Percentiles rank a stretch among this genome's conserved stretches.
Evolutionary conservation across 2,113 vertebrate species (phyloP).

Genomic region (Esox niger): DNA sequence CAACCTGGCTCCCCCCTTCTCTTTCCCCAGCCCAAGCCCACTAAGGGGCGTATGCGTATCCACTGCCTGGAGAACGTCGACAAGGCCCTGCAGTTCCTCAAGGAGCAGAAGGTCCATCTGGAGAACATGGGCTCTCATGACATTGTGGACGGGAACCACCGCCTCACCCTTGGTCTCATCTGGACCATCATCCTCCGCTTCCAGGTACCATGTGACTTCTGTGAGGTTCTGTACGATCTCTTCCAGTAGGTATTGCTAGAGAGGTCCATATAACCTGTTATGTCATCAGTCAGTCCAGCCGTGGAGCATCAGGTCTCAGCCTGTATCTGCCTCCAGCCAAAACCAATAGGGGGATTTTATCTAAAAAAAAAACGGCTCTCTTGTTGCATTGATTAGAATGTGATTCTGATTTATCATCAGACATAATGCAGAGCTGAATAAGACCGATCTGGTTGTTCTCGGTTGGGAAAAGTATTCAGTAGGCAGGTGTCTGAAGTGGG

Average conservation of each 20-base stretch:
- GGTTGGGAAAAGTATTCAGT: not conserved
- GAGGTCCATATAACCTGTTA: not conserved
- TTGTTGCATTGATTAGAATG: not conserved
- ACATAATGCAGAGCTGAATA: not conserved
- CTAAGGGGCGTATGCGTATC: constrained; percentile 92
- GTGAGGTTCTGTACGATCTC: not conserved
- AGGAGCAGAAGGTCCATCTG: constrained; percentile 90
- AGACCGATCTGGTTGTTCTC: no score
- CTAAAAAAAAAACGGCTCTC: not conserved
- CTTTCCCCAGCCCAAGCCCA: constrained; percentile 82
- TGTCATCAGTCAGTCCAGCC: not conserved
- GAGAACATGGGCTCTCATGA: constrained; percentile 95
- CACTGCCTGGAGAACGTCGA: constrained; percentile 94
- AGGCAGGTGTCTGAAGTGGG: constrained; percentile 6
- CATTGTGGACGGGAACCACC: constrained; percentile 92
- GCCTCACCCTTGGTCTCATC: constrained; percentile 89
- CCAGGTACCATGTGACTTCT: constrained; percentile 72
- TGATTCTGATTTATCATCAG: constrained; percentile 1
- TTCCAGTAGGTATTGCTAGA: not conserved
- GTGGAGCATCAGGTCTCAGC: constrained; percentile 28
- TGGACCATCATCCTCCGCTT: constrained; percentile 96
- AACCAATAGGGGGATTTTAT: not conserved
- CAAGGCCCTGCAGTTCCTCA: constrained; percentile 91
- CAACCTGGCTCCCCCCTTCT: not conserved
- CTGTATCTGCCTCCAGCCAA: constrained; percentile 16